Base-by-base conservation (phyloP, 2,888 invertebrate species). In the Amblyjoppa proteus region DNA sequence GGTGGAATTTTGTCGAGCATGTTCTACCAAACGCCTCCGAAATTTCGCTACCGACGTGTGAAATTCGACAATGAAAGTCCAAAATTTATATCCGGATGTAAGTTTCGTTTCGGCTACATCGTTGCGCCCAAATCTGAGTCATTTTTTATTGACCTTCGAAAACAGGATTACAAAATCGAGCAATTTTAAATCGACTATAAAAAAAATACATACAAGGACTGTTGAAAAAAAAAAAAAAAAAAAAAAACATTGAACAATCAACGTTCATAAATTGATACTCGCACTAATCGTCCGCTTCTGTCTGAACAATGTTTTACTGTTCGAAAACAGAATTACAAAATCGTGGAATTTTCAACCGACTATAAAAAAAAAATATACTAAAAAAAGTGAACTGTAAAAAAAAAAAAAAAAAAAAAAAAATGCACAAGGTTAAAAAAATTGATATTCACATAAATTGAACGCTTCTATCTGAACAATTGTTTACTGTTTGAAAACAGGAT, bases 1-100 rank as follows among this genome's bases (percentile, higher is more conserved):
- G 75, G 75, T 76, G 64, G 49, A 49, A 49, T 49, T 49, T 75
- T 20, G 66, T 51, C 31, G 31, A 25, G 51, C 61, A 45, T 41
- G 45, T 45, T 45, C 11, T 13, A 34, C 77, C 77, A 73, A 78
- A 77, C n/a, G 73, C 82, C 82, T 51, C 73, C 66, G 77, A 83
- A 83, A 78, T 78, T 71, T 53, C 34, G 73, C 49, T 49, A 20
- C 77, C 53, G 69, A 78, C 69, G 68, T 68, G 73, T 20, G 73
- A 73, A 78, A 78, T 45, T 38, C 34, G 34, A 61, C 61, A 61
- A 61, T 34, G 28, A 61, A 31, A 61, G 16, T 16, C 31, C 31
- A 61, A 34, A 61, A 28, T 34, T 28, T 34, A 28, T 13, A 28
- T 28, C 61, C 61, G 31, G 53, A 61, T 31, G 28, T 1, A 61